These are phyloP conservation scores for Heteromyza rotundicornis DNA, from an alignment of 2,888 invertebrate genomes.

Conservation along the genomic window DNA sequence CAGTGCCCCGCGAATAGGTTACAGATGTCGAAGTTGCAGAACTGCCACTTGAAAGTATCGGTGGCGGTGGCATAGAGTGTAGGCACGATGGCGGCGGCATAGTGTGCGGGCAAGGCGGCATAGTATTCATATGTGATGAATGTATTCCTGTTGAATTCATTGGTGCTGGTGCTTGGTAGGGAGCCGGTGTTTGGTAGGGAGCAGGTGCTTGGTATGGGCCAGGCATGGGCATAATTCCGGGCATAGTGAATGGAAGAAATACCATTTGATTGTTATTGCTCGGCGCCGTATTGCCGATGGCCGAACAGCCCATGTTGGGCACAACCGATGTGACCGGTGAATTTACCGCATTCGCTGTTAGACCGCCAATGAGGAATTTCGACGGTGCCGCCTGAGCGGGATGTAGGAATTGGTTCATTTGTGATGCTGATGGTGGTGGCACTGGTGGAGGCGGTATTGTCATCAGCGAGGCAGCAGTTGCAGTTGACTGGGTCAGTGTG, in stretches of 20 bases:
- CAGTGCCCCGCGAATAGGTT: too few species aligned
- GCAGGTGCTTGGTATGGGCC: background rate
- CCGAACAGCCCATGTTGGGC: background rate
- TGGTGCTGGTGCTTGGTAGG: constrained; percentile 20
- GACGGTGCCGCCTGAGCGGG: background rate
- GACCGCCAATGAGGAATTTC: background rate
- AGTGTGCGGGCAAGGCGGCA: constrained; percentile 17
- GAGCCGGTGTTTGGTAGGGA: constrained; percentile 22
- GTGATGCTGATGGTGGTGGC: constrained; percentile 13
- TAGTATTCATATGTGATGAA: too few species aligned
- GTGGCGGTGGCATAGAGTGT: background rate
- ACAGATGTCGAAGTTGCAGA: background rate
- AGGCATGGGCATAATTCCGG: constrained; percentile 33
- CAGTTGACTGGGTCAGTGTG: background rate
- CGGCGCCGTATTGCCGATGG: background rate
- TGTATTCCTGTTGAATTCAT: background rate
- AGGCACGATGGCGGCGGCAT: constrained; percentile 7
- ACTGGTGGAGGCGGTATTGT: background rate
- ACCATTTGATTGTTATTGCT: constrained; percentile 47
- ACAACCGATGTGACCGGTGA: background rate
- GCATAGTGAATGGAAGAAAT: constrained; percentile 50
- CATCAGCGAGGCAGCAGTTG: constrained; percentile 1
- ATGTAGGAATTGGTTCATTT: background rate
- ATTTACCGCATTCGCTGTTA: background rate
- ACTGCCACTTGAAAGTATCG: constrained; percentile 6